phyloP scores from a whole-genome alignment of 2,113 vertebrate genomes.

The Neolamprologus devosi region DNA sequence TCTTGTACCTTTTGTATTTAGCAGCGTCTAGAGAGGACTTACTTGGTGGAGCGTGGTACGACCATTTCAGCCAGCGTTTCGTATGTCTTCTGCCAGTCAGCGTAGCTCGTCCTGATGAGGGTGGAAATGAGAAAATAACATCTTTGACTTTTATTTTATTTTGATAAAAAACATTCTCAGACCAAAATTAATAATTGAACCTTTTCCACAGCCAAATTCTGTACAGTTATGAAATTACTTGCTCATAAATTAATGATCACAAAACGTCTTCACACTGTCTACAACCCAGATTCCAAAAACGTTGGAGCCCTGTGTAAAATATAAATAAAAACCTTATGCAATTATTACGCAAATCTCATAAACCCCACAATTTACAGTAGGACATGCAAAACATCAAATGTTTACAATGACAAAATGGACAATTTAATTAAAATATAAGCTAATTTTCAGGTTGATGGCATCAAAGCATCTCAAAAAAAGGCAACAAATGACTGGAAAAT shows the following conservation, averaged over 20 bases:
- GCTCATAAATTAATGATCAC: background rate
- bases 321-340: background rate
- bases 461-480: background rate
- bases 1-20: background rate
- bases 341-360: background rate
- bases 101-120: conserved; percentile 75
- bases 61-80: conserved; percentile 97
- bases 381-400: background rate
- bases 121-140: background rate
- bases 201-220: background rate
- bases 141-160: background rate
- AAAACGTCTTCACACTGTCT: background rate
- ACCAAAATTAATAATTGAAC: background rate
- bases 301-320: background rate
- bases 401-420: background rate
- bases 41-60: conserved; percentile 97
- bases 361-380: background rate
- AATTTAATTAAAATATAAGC: background rate
- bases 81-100: conserved; percentile 94
- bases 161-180: background rate
- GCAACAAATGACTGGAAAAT: background rate
- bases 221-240: background rate
- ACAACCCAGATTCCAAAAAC: background rate
- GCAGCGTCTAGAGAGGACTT: conserved; percentile 40
- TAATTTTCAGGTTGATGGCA: background rate